Percentiles rank a stretch among this genome's conserved stretches.
These are phyloP conservation scores for Clivina fossor DNA, from an alignment of 2,888 invertebrate species.

Conservation along the genomic window DNA sequence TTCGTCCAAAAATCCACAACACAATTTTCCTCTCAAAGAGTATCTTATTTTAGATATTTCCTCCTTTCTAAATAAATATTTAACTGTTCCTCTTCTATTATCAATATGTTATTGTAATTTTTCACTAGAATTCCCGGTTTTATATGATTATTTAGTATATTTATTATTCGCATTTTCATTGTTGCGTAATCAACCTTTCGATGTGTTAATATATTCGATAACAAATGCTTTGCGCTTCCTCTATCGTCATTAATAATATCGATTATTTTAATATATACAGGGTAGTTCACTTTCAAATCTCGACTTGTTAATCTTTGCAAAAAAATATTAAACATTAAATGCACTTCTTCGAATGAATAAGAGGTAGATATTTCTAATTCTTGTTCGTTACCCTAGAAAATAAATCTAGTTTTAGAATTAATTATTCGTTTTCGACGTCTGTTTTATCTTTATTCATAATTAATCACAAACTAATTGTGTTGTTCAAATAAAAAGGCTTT, in stretches of 20 bases:
- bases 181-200: too few relatives aligned
- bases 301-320: slow-evolving; percentile 35
- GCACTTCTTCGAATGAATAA: slow-evolving; percentile 35
- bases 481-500: too few relatives aligned
- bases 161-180: slow-evolving; percentile 32
- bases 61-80: background rate
- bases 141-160: slow-evolving; percentile 25
- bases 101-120: background rate
- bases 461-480: too few relatives aligned
- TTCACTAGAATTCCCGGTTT: slow-evolving; percentile 4
- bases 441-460: too few relatives aligned
- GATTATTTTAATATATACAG: too few relatives aligned
- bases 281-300: too few relatives aligned
- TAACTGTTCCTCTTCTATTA: background rate
- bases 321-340: slow-evolving; percentile 34
- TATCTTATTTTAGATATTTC: too few relatives aligned
- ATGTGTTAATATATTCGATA: slow-evolving; percentile 6
- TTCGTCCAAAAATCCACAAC: too few relatives aligned
- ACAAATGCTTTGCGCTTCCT: slow-evolving; percentile 11
- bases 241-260: background rate
- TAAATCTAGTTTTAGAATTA: too few relatives aligned
- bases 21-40: too few relatives aligned
- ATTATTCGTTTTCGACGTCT: background rate
- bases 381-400: slow-evolving; percentile 37
- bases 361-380: slow-evolving; percentile 34